Evolutionary conservation across 1,140 invertebrate genomes (phyloP).

Genomic region (Radopholus similis): DNA sequence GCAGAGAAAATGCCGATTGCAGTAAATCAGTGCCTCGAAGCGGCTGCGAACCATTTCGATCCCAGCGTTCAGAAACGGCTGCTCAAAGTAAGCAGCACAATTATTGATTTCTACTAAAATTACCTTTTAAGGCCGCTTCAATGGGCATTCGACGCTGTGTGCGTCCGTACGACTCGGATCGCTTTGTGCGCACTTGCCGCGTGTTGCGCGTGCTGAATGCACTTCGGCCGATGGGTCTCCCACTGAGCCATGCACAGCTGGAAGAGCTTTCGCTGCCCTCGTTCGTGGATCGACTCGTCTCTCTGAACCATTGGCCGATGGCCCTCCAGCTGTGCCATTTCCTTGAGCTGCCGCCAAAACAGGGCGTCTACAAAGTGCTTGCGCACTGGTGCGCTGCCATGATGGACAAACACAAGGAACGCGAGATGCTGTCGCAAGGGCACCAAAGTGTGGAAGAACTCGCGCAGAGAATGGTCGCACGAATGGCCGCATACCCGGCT

Average conservation of each 20-base stretch:
- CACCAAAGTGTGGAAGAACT: background rate
- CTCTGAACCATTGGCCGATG: conserved; percentile 29
- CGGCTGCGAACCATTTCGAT: conserved; percentile 33
- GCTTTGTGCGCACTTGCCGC: conserved; percentile 22
- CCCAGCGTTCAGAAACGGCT: conserved; percentile 19
- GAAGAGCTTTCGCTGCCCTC: conserved; percentile 23
- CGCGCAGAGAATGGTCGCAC: conserved; percentile 18
- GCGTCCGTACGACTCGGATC: conserved; percentile 18
- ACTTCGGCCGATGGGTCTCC: conserved; percentile 25
- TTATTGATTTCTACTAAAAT: background rate
- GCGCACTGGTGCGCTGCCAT: conserved; percentile 26
- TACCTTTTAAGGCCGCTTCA: conserved; percentile 26
- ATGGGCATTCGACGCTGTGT: conserved; percentile 17
- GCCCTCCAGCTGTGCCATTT: conserved; percentile 26
- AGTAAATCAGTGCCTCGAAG: conserved; percentile 28
- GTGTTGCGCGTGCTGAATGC: conserved; percentile 28
- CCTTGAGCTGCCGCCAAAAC: conserved; percentile 15
- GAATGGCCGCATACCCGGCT: conserved; percentile 19
- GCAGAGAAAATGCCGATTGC: conserved; percentile 17
- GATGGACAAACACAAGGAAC: conserved; percentile 11
- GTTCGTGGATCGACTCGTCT: conserved; percentile 25
- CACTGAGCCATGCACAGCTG: conserved; percentile 23
- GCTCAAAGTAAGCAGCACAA: background rate
- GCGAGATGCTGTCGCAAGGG: background rate
- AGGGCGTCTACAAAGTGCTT: conserved; percentile 30